Percentiles rank a stretch among this genome's conserved stretches.
Conservation (phyloP, 2,888 invertebrate genomes). For the Brenthis daphne region DNA sequence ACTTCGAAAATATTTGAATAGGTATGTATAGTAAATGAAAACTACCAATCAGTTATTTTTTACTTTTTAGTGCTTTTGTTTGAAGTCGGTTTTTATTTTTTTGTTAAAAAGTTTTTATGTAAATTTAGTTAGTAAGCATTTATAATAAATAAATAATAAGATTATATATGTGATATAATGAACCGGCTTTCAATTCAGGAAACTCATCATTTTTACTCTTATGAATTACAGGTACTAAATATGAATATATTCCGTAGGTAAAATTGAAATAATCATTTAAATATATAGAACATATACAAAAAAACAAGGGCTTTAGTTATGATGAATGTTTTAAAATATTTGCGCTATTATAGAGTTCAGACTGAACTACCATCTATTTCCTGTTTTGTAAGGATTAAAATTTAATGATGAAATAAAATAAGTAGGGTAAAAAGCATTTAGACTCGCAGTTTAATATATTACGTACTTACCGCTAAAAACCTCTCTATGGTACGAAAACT, state of each 20-base stretch:
- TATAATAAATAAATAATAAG: no score
- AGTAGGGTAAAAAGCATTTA: slow-evolving; percentile 26
- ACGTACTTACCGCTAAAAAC: slow-evolving; percentile 24
- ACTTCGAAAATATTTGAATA: no score
- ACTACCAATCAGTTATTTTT: no score
- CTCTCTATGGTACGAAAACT: slow-evolving; percentile 24
- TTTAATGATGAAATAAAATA: slow-evolving; percentile 27
- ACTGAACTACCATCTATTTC: slow-evolving; percentile 12
- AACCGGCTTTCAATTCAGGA: no score
- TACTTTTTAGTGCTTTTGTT: no score
- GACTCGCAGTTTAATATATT: slow-evolving; percentile 20
- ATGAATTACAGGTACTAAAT: no score
- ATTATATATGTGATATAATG: no score
- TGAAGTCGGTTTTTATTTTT: no score
- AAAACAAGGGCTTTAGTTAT: slow-evolving; percentile 6
- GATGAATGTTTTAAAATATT: slow-evolving; percentile 17
- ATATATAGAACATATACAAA: background rate
- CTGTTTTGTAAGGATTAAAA: slow-evolving; percentile 15
- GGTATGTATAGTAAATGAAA: no score
- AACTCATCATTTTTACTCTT: no score
- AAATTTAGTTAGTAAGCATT: no score
- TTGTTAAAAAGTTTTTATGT: no score
- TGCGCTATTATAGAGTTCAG: slow-evolving; percentile 4
- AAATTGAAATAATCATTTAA: slow-evolving; percentile 7
- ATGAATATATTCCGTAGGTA: background rate